Evolutionary conservation across 2,113 vertebrate species (phyloP).

Genomic region (Castor canadensis): DNA sequence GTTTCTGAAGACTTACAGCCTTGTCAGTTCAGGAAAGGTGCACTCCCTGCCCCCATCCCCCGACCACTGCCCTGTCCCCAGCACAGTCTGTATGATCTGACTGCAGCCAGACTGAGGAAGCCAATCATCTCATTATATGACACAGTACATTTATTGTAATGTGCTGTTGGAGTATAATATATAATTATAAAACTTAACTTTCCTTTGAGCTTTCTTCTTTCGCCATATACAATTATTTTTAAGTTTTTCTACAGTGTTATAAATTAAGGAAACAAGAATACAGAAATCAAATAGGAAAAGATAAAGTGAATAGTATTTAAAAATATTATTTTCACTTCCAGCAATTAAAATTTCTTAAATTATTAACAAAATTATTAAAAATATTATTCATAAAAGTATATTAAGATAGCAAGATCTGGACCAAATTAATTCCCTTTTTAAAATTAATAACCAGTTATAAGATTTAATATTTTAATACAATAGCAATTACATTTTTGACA

Average conservation of each 20-base stretch:
- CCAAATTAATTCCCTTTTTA: not conserved
- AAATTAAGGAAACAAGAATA: not conserved
- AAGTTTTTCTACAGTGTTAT: not conserved
- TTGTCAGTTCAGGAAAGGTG: too few species aligned
- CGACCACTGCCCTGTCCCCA: not conserved
- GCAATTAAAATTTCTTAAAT: not conserved
- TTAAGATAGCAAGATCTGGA: not conserved
- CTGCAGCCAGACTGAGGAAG: not conserved
- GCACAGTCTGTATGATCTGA: accelerated
- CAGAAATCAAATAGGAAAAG: not conserved
- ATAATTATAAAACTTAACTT: not conserved
- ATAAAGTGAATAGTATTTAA: not conserved
- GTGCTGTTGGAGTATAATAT: not conserved
- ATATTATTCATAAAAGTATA: not conserved
- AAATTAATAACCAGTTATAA: not conserved
- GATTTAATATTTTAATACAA: not conserved
- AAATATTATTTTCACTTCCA: not conserved
- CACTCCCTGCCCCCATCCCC: too few species aligned
- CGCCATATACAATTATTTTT: not conserved
- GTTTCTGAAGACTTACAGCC: not conserved
- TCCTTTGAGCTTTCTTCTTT: not conserved
- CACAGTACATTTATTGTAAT: not conserved
- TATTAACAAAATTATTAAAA: not conserved
- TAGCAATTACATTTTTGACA: not conserved
- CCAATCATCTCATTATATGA: not conserved